phyloP scores from a whole-genome alignment of 2,888 invertebrate genomes.

The Trichopoda pennipes region DNA sequence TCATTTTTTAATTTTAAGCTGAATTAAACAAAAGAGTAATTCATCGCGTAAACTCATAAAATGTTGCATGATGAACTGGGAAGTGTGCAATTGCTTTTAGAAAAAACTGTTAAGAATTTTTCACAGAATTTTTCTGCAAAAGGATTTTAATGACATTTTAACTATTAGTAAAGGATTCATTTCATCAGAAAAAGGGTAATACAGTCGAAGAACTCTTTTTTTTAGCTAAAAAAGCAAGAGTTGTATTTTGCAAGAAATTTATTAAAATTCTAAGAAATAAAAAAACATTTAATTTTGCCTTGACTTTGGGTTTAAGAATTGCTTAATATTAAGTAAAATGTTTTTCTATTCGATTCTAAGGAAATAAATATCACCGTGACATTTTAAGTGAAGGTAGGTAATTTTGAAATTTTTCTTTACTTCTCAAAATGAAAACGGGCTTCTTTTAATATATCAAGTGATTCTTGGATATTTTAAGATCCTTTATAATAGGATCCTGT shows the following conservation, averaged over 20 bases:
- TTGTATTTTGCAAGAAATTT: constrained; percentile 21
- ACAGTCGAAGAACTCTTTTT: not conserved
- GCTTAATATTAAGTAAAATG: constrained; percentile 61
- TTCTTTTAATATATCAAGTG: no score
- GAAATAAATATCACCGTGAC: no score
- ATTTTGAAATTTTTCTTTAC: no score
- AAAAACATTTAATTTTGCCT: constrained; percentile 11
- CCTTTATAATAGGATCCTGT: no score
- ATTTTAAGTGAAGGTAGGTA: no score
- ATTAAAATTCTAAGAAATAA: constrained; percentile 13
- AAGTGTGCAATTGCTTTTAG: not conserved
- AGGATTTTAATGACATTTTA: constrained; percentile 43
- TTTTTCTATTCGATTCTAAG: not conserved
- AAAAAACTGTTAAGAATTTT: not conserved
- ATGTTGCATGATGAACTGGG: constrained; percentile 43
- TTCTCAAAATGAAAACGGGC: no score
- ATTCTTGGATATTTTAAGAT: no score
- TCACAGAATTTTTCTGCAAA: constrained; percentile 2
- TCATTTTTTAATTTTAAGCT: constrained; percentile 15
- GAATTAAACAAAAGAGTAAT: constrained; percentile 1
- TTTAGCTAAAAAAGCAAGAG: constrained; percentile 6
- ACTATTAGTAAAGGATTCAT: constrained; percentile 30
- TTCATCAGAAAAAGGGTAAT: constrained; percentile 58
- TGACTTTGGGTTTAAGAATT: constrained; percentile 50
- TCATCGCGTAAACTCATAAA: constrained; percentile 31